A percentile compares a stretch with the other conserved stretches of the same genome.
Evolutionary conservation across 2,797 vertebrate species (phyloP).

Genomic region (Cottoperca gobio): DNA sequence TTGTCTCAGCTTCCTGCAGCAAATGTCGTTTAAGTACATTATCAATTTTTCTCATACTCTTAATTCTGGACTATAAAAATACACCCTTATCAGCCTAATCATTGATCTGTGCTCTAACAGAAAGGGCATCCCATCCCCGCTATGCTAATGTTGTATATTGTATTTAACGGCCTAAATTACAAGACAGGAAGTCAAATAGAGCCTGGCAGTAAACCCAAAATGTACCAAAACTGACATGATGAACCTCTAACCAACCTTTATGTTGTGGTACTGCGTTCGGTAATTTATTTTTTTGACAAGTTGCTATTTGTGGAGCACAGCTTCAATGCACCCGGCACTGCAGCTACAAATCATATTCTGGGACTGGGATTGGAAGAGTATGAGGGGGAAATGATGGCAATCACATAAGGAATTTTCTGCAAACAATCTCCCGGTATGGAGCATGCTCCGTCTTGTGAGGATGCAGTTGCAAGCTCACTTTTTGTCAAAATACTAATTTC

Average conservation of each 20-base stretch:
- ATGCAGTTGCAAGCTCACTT: no score
- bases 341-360: not conserved
- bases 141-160: not conserved
- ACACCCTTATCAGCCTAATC: not conserved
- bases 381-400: no score
- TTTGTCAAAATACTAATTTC: no score
- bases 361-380: no score
- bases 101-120: not conserved
- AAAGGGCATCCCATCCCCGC: not conserved
- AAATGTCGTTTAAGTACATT: conserved; percentile 11
- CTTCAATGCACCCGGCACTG: not conserved
- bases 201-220: not conserved
- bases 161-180: not conserved
- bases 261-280: no score
- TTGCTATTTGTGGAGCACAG: no score
- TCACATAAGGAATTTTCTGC: not conserved
- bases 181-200: not conserved
- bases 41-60: not conserved
- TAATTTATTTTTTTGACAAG: no score
- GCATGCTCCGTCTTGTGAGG: not conserved
- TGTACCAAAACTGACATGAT: not conserved
- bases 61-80: conserved; percentile 14
- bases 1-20: not conserved
- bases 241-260: not conserved
- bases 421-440: not conserved